Percentiles rank a stretch among this genome's conserved stretches.
Evolutionary conservation across 2,113 vertebrate genomes (phyloP).

Genomic region (Noctilio leporinus): DNA sequence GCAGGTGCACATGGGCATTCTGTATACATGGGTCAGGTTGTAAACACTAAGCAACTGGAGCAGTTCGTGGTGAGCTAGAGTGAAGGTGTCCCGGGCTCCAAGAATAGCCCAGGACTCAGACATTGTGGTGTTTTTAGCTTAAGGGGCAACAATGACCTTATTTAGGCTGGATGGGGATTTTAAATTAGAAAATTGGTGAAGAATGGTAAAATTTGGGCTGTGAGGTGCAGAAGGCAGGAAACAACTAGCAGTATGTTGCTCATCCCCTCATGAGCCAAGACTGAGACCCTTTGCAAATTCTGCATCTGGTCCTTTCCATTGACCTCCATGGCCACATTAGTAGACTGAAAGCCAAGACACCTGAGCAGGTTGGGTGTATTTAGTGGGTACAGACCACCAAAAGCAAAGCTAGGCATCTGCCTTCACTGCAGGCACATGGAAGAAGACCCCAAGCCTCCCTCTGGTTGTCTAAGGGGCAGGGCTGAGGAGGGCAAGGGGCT

Average conservation of each 20-base stretch:
- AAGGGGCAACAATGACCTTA: background rate
- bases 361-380: background rate
- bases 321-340: background rate
- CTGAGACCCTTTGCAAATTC: background rate
- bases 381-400: background rate
- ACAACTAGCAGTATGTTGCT: background rate
- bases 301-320: background rate
- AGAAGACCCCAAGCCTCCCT: background rate
- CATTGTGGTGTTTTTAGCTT: background rate
- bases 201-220: background rate
- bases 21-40: no score
- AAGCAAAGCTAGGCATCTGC: background rate
- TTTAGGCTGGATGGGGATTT: background rate
- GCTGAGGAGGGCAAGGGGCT: background rate
- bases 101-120: background rate
- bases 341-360: background rate
- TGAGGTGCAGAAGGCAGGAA: background rate
- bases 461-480: background rate
- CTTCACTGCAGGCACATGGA: no score
- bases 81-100: background rate
- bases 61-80: background rate
- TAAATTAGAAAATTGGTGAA: background rate
- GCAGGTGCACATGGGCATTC: accelerated
- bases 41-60: background rate
- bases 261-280: background rate